Conservation (phyloP, 2,888 invertebrate genomes). For the Amphipyra berbera region DNA sequence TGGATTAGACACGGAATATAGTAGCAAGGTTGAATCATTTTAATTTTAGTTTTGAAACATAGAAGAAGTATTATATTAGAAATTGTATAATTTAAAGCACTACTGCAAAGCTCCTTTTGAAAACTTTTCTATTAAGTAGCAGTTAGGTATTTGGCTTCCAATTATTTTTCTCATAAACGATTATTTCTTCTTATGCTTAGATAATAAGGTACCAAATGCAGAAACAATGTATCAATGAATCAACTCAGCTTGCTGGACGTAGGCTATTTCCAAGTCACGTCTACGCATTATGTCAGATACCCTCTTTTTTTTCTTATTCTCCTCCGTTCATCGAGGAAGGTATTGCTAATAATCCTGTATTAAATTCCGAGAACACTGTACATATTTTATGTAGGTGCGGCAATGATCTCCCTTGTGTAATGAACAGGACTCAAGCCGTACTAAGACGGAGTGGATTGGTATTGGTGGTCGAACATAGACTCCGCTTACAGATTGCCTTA, state of each 20-base stretch:
- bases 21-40: constrained; percentile 3
- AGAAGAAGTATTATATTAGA: background rate
- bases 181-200: no score
- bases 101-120: no score
- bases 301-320: background rate
- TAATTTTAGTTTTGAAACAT: constrained; percentile 4
- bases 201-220: no score
- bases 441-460: constrained; percentile 56
- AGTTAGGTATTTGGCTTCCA: no score
- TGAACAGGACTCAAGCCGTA: constrained; percentile 34
- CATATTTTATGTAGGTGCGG: constrained; percentile 41
- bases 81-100: no score
- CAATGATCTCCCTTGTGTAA: constrained; percentile 47
- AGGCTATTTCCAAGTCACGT: no score
- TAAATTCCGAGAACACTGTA: constrained; percentile 36
- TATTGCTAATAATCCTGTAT: constrained; percentile 26
- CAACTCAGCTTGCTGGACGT: no score
- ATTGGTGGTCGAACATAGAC: constrained; percentile 45
- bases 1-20: constrained; percentile 21
- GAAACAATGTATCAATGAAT: no score
- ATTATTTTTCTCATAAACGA: no score
- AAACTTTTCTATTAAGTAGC: no score
- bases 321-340: background rate
- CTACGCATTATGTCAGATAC: background rate
- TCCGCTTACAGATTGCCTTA: constrained; percentile 46